Evolutionary conservation across 2,797 vertebrate species (phyloP), one percentile per base, ranked within the genome.

Genomic region (Hapalemur alaotrensis): DNA sequence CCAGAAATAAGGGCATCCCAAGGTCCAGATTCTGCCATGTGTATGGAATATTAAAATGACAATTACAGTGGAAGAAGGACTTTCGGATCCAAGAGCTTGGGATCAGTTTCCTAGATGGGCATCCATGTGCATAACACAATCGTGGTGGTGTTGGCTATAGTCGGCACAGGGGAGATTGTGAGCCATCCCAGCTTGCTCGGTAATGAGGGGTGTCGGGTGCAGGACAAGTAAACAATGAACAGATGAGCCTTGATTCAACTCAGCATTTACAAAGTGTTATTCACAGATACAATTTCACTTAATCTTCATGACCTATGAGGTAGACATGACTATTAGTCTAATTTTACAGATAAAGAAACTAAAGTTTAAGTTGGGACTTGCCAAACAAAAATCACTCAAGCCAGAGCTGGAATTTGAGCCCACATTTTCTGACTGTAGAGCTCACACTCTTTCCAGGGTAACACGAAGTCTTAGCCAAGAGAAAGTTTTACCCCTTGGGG

Each of bases 231-330:
- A 52, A 91, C 15, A 78, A 32, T 38, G 86, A 93, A 93, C n/a
- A 95, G 69, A 28, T 15, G 46, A 83, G 72, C 67, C 85, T 90
- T 92, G 63, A 79, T 84, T 95, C 85, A 89, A 67, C 70, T 78
- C 92, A 81, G n/a, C 75, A 11, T 79, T 78, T 75, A 81, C 9
- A 85, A 65, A 48, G 35, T 80, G 30, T 75, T 91, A 61, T 52
- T 97, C 79, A 72, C 17, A 87, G 67, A 43, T 93, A 50, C 28
- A 7, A 65, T 82, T 78, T 46, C 82, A 82, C 57, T 89, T 93
- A 70, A 75, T 92, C 75, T 63, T 63, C 17, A 59, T 4, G 52
- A 23, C 30, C 6, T 54, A 35, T 73, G 54, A 83, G 65, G 54
- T 28, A 93, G n/a, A 46, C 78, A 41, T 75, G 67, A 82, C 48